Percentiles rank a stretch among this genome's conserved stretches.
phyloP scores from a whole-genome alignment of 2,888 invertebrate genomes.

The Phorcus lineatus region DNA sequence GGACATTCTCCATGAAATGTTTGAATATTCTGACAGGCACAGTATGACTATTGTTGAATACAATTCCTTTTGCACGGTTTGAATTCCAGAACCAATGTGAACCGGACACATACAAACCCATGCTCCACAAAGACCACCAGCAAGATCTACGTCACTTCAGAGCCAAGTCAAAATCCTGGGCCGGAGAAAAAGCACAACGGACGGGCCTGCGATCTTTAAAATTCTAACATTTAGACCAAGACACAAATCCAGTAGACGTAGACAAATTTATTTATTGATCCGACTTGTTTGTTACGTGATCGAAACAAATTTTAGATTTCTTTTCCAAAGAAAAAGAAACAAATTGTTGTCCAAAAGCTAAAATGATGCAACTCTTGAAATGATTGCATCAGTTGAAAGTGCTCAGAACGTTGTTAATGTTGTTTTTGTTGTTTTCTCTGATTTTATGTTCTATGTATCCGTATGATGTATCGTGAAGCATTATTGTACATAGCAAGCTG shows the following conservation, averaged over 20 bases:
- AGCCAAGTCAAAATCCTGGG: conserved; percentile 84
- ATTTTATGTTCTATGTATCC: conserved; percentile 9
- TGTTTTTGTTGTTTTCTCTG: neutral
- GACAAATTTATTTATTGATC: neutral
- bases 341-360: neutral
- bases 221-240: conserved; percentile 41
- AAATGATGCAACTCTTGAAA: neutral
- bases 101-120: conserved; percentile 86
- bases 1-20: too few relatives aligned
- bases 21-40: too few relatives aligned
- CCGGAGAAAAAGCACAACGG: conserved; percentile 52
- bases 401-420: conserved; percentile 7
- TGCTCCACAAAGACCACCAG: conserved; percentile 88
- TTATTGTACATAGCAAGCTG: conserved; percentile 9
- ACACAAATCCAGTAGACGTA: neutral
- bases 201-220: conserved; percentile 64
- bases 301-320: neutral
- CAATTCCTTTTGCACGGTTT: neutral
- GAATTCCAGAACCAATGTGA: conserved; percentile 80
- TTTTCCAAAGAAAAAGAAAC: neutral
- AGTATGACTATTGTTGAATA: too few relatives aligned
- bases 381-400: conserved; percentile 2
- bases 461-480: neutral
- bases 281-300: conserved; percentile 17
- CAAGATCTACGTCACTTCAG: conserved; percentile 85